These are phyloP conservation scores for Hyperoplus immaculatus DNA, from an alignment of 2,797 vertebrate genomes.

Conservation along the genomic window DNA sequence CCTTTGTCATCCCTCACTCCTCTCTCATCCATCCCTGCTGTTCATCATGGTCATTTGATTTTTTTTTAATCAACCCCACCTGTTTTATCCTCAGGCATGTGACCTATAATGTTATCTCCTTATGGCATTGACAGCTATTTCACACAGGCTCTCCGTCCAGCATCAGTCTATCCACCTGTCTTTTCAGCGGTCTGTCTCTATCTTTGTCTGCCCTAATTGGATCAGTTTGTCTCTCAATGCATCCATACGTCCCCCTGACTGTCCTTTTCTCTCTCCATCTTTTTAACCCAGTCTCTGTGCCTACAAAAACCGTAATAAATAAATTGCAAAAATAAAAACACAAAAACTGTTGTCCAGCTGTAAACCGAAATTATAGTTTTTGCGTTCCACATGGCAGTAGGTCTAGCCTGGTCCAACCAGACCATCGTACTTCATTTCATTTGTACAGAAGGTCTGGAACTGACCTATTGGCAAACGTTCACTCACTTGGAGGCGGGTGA, in stretches of 20 bases:
- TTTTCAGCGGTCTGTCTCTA: conserved; percentile 32
- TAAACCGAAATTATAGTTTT: too few relatives aligned
- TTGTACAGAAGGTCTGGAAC: too few relatives aligned
- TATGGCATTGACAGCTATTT: conserved; percentile 46
- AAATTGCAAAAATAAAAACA: too few relatives aligned
- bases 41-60: conserved; percentile 61
- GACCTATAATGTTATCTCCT: conserved; percentile 54
- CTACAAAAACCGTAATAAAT: background rate
- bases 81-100: conserved; percentile 47
- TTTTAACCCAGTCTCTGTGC: conserved; percentile 53
- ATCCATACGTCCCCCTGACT: conserved; percentile 27
- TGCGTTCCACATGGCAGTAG: too few relatives aligned
- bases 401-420: background rate
- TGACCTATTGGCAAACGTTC: too few relatives aligned
- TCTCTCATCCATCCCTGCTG: conserved; percentile 55
- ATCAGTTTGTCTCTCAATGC: conserved; percentile 47
- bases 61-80: conserved; percentile 36
- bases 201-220: conserved; percentile 22
- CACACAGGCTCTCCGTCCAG: conserved; percentile 23
- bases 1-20: conserved; percentile 59
- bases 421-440: background rate
- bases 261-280: conserved; percentile 38
- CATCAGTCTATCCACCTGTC: conserved; percentile 45
- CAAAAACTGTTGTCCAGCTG: too few relatives aligned
- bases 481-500: too few relatives aligned